A percentile compares a stretch with the other conserved stretches of the same genome.
Evolutionary conservation across 2,888 invertebrate genomes (phyloP).

Genomic region (Drosophila colorata): DNA sequence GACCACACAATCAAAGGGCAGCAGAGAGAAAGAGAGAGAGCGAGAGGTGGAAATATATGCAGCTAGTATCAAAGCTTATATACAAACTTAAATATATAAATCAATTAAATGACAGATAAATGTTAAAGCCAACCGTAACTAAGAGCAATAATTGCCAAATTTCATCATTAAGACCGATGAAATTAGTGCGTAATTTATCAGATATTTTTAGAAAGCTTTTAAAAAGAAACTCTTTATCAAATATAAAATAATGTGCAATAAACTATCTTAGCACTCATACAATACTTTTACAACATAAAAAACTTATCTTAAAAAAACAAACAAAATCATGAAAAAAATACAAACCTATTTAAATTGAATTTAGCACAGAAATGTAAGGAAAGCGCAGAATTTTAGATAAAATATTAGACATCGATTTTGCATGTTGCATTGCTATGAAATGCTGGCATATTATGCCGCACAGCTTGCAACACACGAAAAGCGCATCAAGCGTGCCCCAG

Average conservation of each 20-base stretch:
- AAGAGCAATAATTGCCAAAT: slow-evolving; percentile 1
- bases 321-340: no score
- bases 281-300: no score
- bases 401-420: no score
- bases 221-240: neutral
- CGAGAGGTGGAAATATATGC: neutral
- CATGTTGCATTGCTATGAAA: neutral
- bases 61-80: neutral
- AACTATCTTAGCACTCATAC: no score
- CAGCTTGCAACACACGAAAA: slow-evolving; percentile 1
- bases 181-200: neutral
- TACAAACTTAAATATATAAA: slow-evolving; percentile 12
- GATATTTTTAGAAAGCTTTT: neutral
- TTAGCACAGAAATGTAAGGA: no score
- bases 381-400: no score
- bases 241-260: no score
- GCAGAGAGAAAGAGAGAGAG: neutral
- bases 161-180: neutral
- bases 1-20: slow-evolving; percentile 16
- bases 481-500: slow-evolving; percentile 15
- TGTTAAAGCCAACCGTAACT: neutral
- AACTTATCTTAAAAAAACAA: no score
- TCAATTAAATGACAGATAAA: slow-evolving; percentile 14
- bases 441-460: neutral
- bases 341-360: no score